These are phyloP conservation scores for Heliconius congener DNA, from an alignment of 1,140 invertebrate genomes.

Conservation along the genomic window DNA sequence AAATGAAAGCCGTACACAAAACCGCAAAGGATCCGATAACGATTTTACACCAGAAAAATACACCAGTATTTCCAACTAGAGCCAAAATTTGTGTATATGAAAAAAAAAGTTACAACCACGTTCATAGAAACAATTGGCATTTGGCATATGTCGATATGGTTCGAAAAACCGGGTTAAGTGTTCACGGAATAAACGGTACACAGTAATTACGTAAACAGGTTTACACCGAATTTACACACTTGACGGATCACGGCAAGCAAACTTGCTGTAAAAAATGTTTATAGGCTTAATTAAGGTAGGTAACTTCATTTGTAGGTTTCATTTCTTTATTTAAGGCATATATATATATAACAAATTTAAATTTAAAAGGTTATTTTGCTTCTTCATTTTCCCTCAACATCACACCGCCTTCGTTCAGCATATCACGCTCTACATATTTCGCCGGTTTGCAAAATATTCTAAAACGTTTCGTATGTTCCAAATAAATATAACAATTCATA, in stretches of 20 bases:
- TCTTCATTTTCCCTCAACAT: conserved; percentile 30
- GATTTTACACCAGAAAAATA: not conserved
- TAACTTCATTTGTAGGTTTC: not conserved
- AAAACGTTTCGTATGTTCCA: not conserved
- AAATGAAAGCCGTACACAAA: conserved; percentile 11
- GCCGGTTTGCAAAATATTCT: conserved; percentile 30
- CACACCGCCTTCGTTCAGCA: conserved; percentile 40
- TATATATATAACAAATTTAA: not conserved
- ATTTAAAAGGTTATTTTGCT: not conserved
- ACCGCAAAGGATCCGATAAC: conserved; percentile 14
- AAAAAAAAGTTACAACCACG: not conserved
- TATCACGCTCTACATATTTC: conserved; percentile 50
- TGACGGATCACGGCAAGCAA: conserved; percentile 22
- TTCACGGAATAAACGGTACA: conserved; percentile 50
- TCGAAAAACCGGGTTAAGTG: conserved; percentile 50
- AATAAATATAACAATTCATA: not conserved
- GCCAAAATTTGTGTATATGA: not conserved
- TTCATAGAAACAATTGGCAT: conserved; percentile 38
- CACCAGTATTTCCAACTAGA: not conserved
- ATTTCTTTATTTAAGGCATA: not conserved
- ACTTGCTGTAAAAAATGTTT: not conserved
- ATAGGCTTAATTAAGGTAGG: not conserved
- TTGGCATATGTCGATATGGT: conserved; percentile 24
- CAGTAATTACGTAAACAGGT: conserved; percentile 56
- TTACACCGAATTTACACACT: conserved; percentile 35